phyloP scores from a whole-genome alignment of 2,113 vertebrate genomes.

The Tychaedon coryphoeus region DNA sequence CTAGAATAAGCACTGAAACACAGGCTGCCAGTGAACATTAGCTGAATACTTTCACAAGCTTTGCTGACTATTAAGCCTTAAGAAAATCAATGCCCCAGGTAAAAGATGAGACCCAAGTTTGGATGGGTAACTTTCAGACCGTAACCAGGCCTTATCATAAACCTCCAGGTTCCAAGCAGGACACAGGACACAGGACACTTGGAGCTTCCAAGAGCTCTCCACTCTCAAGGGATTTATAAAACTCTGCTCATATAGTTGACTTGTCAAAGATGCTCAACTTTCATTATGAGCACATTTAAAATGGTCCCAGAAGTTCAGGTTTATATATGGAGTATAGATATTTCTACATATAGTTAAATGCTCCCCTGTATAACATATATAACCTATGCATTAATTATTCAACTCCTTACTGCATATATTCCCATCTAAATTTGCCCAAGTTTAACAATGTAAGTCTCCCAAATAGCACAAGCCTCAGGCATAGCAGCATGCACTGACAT shows the following conservation, averaged over 20 bases:
- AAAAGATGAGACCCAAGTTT: not conserved
- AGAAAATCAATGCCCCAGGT: not conserved
- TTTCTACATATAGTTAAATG: not conserved
- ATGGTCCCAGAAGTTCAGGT: not conserved
- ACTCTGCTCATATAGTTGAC: not conserved
- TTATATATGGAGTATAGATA: accelerated
- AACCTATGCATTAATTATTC: not conserved
- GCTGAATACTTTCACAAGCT: not conserved
- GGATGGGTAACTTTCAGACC: not conserved
- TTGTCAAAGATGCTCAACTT: not conserved
- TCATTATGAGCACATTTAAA: not conserved
- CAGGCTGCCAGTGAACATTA: not conserved
- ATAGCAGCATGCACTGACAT: not conserved
- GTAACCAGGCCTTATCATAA: not conserved
- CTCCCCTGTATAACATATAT: not conserved
- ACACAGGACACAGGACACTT: not conserved
- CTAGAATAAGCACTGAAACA: not conserved
- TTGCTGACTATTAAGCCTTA: not conserved
- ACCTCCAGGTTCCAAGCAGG: not conserved
- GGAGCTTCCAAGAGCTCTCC: not conserved
- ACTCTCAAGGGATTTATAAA: not conserved
- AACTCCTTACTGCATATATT: not conserved
- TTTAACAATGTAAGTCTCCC: not conserved
- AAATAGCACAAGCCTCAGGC: not conserved
- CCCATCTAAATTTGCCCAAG: not conserved